These are phyloP conservation scores for Omphaloscelis lunosa DNA, from an alignment of 2,888 invertebrate genomes.

Conservation along the genomic window DNA sequence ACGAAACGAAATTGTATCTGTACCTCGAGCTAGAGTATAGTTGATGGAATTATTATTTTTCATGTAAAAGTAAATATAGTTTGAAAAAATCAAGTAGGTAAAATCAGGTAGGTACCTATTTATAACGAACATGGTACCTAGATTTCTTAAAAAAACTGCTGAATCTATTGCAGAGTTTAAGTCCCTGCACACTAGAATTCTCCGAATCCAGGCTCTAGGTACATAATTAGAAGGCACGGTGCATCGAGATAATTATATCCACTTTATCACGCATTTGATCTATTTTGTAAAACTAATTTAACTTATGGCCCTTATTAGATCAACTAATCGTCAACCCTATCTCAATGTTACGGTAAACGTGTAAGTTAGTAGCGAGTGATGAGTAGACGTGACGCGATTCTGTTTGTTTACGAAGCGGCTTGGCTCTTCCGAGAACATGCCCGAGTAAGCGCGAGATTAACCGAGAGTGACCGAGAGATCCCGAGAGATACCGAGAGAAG, in stretches of 20 bases:
- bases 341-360: constrained; percentile 81
- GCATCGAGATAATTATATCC: neutral
- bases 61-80: neutral
- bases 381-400: constrained; percentile 85
- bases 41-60: neutral
- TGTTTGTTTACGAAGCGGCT: constrained; percentile 84
- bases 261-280: neutral
- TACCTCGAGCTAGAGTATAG: neutral
- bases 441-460: constrained; percentile 63
- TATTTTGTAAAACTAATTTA: neutral
- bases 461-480: constrained; percentile 59
- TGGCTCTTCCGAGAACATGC: constrained; percentile 79
- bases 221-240: neutral
- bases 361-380: constrained; percentile 89
- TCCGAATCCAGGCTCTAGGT: neutral
- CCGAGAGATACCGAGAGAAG: constrained; percentile 24
- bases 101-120: neutral
- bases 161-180: neutral
- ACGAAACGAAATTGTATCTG: neutral
- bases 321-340: constrained; percentile 75
- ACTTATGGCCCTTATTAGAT: neutral
- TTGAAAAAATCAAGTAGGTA: neutral
- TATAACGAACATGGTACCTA: neutral
- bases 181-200: neutral
- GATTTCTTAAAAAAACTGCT: neutral